Evolutionary conservation across 2,113 vertebrate species (phyloP), one percentile per base, ranked within the genome.

Genomic region (Scatophagus argus): DNA sequence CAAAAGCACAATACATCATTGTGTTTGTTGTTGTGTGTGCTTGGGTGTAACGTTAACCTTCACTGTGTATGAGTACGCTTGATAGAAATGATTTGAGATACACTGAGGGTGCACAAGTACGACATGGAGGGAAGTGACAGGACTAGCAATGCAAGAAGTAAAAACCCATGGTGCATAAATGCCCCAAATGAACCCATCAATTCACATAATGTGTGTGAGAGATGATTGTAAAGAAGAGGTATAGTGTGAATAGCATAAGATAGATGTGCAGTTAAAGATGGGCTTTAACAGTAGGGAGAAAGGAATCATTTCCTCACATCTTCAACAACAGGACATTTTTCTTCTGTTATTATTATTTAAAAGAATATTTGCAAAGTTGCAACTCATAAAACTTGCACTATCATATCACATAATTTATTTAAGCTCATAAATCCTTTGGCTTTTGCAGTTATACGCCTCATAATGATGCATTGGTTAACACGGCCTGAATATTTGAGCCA

Each of bases 401-500:
- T 90, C 52, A n/a, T 80, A 87, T 85, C 74, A 73, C 81, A 89
- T 90, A 61, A 89, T 91, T 91, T 88, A 92, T 90, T 86, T 80
- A 86, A 85, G 77, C 77, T 81, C 38, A 86, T 92, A 91, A 91
- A 91, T 92, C 87, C 77, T 83, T 88, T 87, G 74, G 82, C 82
- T 88, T 88, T 87, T 77, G 77, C 87, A 84, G 88, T 89, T 91
- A 80, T 85, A 88, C 13, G 74, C 82, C 87, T 85, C 83, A 85
- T 93, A 91, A 90, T 88, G 86, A 93, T 90, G 82, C 90, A 93
- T 84, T 92, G 88, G 87, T 88, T 90, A 91, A 89, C 91, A 86
- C 83, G 58, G 69, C 76, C 82, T 81, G 89, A 87, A 93, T 91
- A 90, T 87, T 88, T 87, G 86, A 91, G 86, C 75, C 79, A 82